A percentile compares a stretch with the other conserved stretches of the same genome.
Conservation (phyloP, 2,797 vertebrate genomes). For the Ataeniobius toweri region DNA sequence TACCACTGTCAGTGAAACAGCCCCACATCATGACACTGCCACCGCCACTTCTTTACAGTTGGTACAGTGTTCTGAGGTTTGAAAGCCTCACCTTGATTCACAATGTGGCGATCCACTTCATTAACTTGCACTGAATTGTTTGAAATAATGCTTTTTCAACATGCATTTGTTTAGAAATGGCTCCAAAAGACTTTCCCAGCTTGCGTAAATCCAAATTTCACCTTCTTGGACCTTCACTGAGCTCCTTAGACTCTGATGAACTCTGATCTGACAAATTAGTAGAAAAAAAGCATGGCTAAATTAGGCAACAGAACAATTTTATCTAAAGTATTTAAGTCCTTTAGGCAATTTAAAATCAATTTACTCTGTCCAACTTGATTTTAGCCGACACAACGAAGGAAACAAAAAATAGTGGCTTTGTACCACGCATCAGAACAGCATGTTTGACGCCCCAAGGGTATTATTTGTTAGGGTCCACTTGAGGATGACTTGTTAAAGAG, state of each 20-base stretch:
- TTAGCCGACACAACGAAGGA: slow-evolving; percentile 9
- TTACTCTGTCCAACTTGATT: slow-evolving; percentile 8
- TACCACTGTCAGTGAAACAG: background rate
- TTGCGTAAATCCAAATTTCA: background rate
- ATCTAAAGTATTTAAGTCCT: background rate
- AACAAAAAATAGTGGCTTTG: background rate
- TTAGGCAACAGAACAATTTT: background rate
- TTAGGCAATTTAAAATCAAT: background rate
- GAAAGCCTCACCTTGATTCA: background rate
- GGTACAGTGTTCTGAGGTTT: background rate
- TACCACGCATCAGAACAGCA: slow-evolving; percentile 5
- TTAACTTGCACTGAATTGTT: background rate
- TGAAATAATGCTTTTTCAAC: background rate
- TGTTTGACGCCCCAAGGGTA: background rate
- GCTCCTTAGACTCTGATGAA: background rate
- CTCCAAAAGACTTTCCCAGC: background rate
- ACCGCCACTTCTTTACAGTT: background rate
- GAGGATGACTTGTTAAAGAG: slow-evolving; percentile 26
- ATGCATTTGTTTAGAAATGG: background rate
- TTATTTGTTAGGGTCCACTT: slow-evolving; percentile 3
- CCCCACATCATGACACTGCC: background rate
- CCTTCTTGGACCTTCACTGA: background rate
- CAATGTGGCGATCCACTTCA: background rate
- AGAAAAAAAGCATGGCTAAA: background rate
- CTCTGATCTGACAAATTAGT: background rate